Conservation (phyloP, 2,797 vertebrate species). For the Liparis tanakae region DNA sequence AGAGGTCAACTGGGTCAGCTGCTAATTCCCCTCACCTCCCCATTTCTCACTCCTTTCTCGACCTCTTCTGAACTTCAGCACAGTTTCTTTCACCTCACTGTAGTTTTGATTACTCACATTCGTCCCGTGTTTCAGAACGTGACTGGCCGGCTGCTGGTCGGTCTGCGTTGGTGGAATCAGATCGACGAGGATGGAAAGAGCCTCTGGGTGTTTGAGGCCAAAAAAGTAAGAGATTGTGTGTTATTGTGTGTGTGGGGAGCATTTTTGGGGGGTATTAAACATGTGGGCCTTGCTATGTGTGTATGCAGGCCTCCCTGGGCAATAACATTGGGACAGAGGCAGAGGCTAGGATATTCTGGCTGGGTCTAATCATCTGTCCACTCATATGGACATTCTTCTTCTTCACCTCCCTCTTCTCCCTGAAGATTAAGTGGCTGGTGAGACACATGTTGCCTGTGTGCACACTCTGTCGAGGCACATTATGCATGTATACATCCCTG, state of each 20-base stretch:
- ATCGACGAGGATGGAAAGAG: conserved; percentile 91
- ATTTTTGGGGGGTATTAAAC: not conserved
- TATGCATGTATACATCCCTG: not conserved
- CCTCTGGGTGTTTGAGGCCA: conserved; percentile 91
- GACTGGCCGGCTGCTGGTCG: conserved; percentile 88
- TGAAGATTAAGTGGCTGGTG: conserved; percentile 91
- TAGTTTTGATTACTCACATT: not conserved
- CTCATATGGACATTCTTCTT: conserved; percentile 89
- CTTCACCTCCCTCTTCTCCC: conserved; percentile 88
- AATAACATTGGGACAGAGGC: conserved; percentile 78
- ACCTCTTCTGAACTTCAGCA: not conserved
- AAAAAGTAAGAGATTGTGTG: conserved; percentile 74
- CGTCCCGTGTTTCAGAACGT: conserved; percentile 82
- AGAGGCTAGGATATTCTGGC: conserved; percentile 89
- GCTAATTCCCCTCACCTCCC: not conserved
- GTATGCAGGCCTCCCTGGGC: conserved; percentile 33
- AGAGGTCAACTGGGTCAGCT: conserved; percentile 39
- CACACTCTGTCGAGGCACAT: not conserved
- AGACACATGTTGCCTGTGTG: conserved; percentile 49
- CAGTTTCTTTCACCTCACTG: not conserved
- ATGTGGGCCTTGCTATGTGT: not conserved
- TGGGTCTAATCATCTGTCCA: conserved; percentile 88
- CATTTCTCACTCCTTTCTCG: not conserved
- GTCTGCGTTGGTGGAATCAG: conserved; percentile 93
- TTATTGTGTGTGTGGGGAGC: not conserved